Base-by-base conservation (phyloP, 1,140 invertebrate species). In the Drosophila pectinifera region DNA sequence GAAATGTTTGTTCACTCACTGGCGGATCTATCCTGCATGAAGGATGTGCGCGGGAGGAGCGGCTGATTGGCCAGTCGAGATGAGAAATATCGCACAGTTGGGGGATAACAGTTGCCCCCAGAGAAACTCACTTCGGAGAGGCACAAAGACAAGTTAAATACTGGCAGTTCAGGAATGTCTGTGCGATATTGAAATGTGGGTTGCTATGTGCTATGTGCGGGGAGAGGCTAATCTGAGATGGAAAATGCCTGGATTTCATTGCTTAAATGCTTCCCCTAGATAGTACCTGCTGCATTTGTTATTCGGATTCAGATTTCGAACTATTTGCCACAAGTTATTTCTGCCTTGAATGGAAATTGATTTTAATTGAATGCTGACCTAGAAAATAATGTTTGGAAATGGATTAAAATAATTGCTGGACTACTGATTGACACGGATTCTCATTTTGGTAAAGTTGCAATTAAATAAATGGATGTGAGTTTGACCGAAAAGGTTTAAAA, bases 1-100 rank as follows among this genome's bases (percentile, higher is more conserved):
- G 51, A 74, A 85, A 80, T 80, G 79, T 89, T 88, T 80, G 72
- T 76, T 49, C 57, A 69, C 20, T 45, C 49, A 74, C 65, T 73
- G 67, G 82, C 73, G 64, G 56, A 83, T 88, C 57, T 56, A 59
- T 64, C 38, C 57, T 41, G 55, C 24, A 22, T 38, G n/a, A 45
- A 68, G 41, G 70, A 56, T 45, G 49, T 22, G 36, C 10, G 4
- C 28, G 28, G 14, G 22, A 36, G 18, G 31, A 53, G 49, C 49
- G 68, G 64, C 48, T 76, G 62, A 75, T 75, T 75, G 73, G 72
- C 72, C 73, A 58, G 72, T 58, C 36, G 72, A 38, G 51, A 34
- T 48, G 72, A 45, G 73, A 31, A 57, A 56, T 48, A 43, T 43
- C 42, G 62, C 28, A 45, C 56, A 61, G 63, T 61, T 62, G 31